Evolutionary conservation across 2,888 invertebrate species (phyloP), one percentile per base, ranked within the genome.

Genomic region (Pomacea canaliculata): DNA sequence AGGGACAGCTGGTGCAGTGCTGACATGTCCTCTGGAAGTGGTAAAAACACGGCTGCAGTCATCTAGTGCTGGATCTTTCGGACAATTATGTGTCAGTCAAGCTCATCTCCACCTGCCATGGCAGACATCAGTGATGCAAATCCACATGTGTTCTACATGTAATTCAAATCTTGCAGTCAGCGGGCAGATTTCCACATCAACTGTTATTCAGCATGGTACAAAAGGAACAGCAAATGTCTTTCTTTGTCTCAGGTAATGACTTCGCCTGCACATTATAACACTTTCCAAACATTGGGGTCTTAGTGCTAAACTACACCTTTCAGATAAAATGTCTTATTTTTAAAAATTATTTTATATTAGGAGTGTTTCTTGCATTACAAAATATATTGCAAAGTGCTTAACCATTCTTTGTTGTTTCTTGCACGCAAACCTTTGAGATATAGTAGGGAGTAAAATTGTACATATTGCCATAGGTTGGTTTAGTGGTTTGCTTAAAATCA

Each of bases 41-140:
- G 97, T 99, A 69, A 99, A 99, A 92, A 98, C 98, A 18, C 94
- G 99, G 51, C 93, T 98, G 83, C 99, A 99, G 91, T 98, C 98
- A 48, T 98, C 98, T 10, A 94, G 94, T 82, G 95, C 94, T 18
- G 80, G 84, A 56, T 85, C 86, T 76, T 82, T 75, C 59, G 72
- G 81, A 60, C 83, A 81, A 27, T 80, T 83, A 23, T 85, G 83
- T 76, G 71, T 77, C 83, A 70, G 79, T 72, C 66, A 75, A 8
- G 71, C 76, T 19, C 69, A 78, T 37, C 71, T 78, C 10, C 74
- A 71, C 19, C 71, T 81, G 69, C 81, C 81, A n/a, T 59, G 71
- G 19, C 77, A 76, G 49, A 37, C 73, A 19, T 27, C 65, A 8
- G 73, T 73, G 67, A 67, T 66, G 19, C 73, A 73, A n/a, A 23